These are phyloP conservation scores for Ormia ochracea DNA, from an alignment of 2,888 invertebrate species.

Conservation along the genomic window DNA sequence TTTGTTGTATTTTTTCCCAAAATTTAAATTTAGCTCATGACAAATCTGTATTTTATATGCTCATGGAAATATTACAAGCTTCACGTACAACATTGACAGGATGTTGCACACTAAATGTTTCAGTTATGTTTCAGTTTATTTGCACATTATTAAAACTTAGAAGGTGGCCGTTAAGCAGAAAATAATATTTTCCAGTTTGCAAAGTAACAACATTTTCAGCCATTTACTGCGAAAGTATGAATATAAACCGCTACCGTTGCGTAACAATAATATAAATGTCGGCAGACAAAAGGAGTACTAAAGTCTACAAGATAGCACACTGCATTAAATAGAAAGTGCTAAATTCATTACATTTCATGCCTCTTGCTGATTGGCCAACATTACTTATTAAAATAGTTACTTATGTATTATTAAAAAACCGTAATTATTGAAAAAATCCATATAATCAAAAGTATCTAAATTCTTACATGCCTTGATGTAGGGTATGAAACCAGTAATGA, in stretches of 20 bases:
- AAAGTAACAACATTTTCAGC: neutral
- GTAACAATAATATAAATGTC: neutral
- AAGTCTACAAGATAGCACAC: neutral
- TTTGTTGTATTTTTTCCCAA: no score
- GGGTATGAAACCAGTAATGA: neutral
- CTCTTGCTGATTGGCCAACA: no score
- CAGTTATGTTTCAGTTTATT: neutral
- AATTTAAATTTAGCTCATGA: no score
- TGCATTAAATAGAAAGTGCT: neutral
- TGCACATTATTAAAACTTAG: slow-evolving; percentile 10
- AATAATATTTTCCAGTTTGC: neutral
- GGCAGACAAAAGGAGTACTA: neutral
- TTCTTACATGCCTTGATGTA: neutral
- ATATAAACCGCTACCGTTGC: neutral
- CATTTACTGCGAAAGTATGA: neutral
- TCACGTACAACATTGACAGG: neutral
- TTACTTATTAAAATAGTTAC: no score
- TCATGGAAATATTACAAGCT: neutral
- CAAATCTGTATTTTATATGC: no score
- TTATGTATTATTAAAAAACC: no score
- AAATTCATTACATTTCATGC: neutral
- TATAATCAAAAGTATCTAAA: no score
- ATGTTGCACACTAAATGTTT: neutral
- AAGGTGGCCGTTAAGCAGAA: slow-evolving; percentile 3
- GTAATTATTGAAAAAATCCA: no score